These are phyloP conservation scores for Aegithalos caudatus DNA, from an alignment of 2,113 vertebrate genomes.

Conservation along the genomic window DNA sequence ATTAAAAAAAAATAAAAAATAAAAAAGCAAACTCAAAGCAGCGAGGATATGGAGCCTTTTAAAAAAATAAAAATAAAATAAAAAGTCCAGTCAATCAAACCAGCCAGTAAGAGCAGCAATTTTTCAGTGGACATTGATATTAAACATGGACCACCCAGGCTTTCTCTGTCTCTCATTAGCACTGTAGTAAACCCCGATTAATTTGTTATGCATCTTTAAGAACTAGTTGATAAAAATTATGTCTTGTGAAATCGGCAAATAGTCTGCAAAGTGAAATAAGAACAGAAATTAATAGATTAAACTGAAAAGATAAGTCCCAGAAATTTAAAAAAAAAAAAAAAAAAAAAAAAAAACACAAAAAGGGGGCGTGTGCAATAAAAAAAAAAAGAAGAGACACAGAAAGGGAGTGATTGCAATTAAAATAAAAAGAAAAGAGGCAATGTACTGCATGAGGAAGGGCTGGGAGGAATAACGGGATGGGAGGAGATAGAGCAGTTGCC, in stretches of 20 bases:
- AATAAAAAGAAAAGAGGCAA: background rate
- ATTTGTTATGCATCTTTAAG: conserved; percentile 91
- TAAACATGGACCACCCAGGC: conserved; percentile 66
- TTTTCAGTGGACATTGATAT: conserved; percentile 62
- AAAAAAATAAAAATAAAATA: conserved; percentile 47
- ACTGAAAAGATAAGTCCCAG: conserved; percentile 62
- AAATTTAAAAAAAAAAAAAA: conserved; percentile 16
- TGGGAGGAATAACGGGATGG: background rate
- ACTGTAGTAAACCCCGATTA: conserved; percentile 86
- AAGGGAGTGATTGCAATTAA: background rate
- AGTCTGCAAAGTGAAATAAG: conserved; percentile 83
- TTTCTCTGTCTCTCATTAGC: conserved; percentile 81
- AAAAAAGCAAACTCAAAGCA: conserved; percentile 43
- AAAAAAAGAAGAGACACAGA: background rate
- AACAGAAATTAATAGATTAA: conserved; percentile 79
- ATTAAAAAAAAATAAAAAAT: conserved; percentile 20
- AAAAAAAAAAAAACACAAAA: background rate
- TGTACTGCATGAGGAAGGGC: background rate
- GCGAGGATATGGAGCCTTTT: conserved; percentile 57
- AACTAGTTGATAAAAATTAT: conserved; percentile 82
- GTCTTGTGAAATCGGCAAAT: conserved; percentile 79
- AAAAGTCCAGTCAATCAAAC: conserved; percentile 60
- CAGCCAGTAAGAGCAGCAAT: conserved; percentile 62
- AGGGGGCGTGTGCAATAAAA: background rate
- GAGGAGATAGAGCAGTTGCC: background rate